Evolutionary conservation across 2,797 vertebrate genomes (phyloP), one percentile per base, ranked within the genome.

Genomic region (Todus mexicanus): DNA sequence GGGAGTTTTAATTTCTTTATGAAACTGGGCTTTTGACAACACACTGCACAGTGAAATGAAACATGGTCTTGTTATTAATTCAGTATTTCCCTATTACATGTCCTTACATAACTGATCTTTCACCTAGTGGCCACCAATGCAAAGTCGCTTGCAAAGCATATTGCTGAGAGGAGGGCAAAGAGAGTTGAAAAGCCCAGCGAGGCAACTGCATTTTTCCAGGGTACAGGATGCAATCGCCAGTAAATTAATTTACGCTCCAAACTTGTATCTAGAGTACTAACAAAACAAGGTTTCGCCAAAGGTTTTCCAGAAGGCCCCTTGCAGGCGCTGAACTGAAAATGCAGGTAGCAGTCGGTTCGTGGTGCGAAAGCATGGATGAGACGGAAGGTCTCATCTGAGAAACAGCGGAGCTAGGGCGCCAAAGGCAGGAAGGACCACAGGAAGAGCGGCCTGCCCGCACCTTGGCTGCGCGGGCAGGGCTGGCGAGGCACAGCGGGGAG

Each of bases 21-120:
- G 33, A 73, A 89, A 61, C 31, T 47, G 51, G 10, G 26, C 29
- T 45, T 89, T 72, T 78, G 73, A 68, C 65, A 78, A 83, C 15
- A 74, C 10, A 10, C 15, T 6, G 18, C 19, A 43, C 26, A 29
- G 22, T 18, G 11, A 65, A 86, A 84, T 56, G 37, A 66, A 69
- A 93, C 47, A 38, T 23, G 6, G 23, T 33, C 47, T 63, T 59
- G 29, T 72, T 53, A 66, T 54, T 78, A 78, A 93, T 87, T 47
- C 71, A 71, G 15, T 60, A 45, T 51, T 85, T 74, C 37, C 60
- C 40, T 61, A n/a, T 60, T 45, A 51, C 15, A 54, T 10, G 33
- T 69, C 33, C 42, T 91, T 86, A 84, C 63, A 12, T 90, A 95
- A 90, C 42, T 70, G 74, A 70, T 92, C 88, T 86, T 86, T 90